A percentile compares a stretch with the other conserved stretches of the same genome.
Evolutionary conservation across 2,113 vertebrate genomes (phyloP).

Genomic region (Dendropsophus ebraccatus): DNA sequence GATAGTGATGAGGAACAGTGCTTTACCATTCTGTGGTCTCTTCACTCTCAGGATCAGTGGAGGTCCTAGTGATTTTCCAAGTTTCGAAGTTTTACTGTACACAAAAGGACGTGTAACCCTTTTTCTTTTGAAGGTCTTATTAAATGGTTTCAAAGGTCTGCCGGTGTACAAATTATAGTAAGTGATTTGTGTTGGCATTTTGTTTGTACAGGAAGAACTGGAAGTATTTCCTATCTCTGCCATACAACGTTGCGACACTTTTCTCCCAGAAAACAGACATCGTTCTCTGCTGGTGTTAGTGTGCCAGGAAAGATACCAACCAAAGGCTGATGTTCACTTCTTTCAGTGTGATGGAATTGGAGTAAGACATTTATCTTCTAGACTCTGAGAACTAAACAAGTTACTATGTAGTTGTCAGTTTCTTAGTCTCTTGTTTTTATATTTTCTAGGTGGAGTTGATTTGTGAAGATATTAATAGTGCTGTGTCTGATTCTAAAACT

Average conservation of each 20-base stretch:
- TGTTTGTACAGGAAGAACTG: slow-evolving; percentile 76
- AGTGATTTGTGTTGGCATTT: background rate
- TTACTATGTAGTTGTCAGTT: background rate
- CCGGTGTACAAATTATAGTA: background rate
- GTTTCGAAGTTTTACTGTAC: too few species aligned
- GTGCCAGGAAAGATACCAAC: slow-evolving; percentile 73
- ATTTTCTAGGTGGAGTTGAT: slow-evolving; percentile 76
- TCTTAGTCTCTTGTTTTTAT: background rate
- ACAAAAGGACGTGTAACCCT: too few species aligned
- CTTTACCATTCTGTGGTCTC: too few species aligned
- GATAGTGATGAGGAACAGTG: too few species aligned
- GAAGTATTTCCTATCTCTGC: slow-evolving; percentile 74
- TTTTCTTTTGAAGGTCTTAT: too few species aligned
- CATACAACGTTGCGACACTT: slow-evolving; percentile 77
- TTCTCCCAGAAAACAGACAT: slow-evolving; percentile 68
- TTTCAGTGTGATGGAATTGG: slow-evolving; percentile 78
- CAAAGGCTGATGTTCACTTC: slow-evolving; percentile 81
- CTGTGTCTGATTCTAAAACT: slow-evolving; percentile 71
- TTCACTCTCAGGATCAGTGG: too few species aligned
- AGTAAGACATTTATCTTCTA: slow-evolving; percentile 68
- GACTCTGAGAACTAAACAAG: background rate
- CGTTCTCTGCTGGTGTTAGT: slow-evolving; percentile 78
- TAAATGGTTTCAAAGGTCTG: too few species aligned
- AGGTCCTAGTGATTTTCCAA: too few species aligned
- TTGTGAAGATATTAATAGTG: slow-evolving; percentile 73